These are phyloP conservation scores for Bathynomus jamesi DNA, from an alignment of 1,140 invertebrate genomes.

Conservation along the genomic window DNA sequence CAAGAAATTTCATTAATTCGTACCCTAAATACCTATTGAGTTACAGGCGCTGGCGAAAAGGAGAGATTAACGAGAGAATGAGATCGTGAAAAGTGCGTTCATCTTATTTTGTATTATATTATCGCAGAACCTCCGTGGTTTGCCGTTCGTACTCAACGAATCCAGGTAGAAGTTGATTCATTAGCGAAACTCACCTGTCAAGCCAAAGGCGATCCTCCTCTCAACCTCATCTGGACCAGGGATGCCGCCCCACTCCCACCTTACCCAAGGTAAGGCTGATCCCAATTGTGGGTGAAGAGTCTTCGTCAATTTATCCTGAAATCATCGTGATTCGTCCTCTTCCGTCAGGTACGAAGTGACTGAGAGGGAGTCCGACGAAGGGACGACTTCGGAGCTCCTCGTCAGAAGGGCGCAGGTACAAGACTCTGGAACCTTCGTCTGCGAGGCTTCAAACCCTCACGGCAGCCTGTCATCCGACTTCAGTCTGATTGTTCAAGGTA, in stretches of 20 bases:
- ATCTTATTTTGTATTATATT: too few species aligned
- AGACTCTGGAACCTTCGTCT: slow-evolving; percentile 47
- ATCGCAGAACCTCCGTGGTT: slow-evolving; percentile 29
- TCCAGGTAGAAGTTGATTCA: slow-evolving; percentile 22
- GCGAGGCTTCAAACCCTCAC: slow-evolving; percentile 43
- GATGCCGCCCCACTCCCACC: slow-evolving; percentile 9
- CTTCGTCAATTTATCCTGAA: neutral
- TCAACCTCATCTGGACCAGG: slow-evolving; percentile 26
- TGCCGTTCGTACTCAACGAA: slow-evolving; percentile 10
- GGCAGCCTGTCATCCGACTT: slow-evolving; percentile 45
- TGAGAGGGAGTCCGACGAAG: neutral
- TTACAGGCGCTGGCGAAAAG: too few species aligned
- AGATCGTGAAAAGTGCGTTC: too few species aligned
- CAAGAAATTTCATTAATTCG: too few species aligned
- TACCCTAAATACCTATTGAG: too few species aligned
- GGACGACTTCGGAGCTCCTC: slow-evolving; percentile 37
- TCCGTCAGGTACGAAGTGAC: slow-evolving; percentile 1
- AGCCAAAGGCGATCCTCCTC: slow-evolving; percentile 23
- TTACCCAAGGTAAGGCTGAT: neutral
- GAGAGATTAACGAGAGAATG: too few species aligned
- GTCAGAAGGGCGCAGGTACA: slow-evolving; percentile 41
- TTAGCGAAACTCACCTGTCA: slow-evolving; percentile 18
- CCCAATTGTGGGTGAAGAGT: neutral
- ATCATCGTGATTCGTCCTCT: neutral
- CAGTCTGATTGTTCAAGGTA: slow-evolving; percentile 47